Evolutionary conservation across 2,113 vertebrate genomes (phyloP).

Genomic region (Triplophysa rosa): DNA sequence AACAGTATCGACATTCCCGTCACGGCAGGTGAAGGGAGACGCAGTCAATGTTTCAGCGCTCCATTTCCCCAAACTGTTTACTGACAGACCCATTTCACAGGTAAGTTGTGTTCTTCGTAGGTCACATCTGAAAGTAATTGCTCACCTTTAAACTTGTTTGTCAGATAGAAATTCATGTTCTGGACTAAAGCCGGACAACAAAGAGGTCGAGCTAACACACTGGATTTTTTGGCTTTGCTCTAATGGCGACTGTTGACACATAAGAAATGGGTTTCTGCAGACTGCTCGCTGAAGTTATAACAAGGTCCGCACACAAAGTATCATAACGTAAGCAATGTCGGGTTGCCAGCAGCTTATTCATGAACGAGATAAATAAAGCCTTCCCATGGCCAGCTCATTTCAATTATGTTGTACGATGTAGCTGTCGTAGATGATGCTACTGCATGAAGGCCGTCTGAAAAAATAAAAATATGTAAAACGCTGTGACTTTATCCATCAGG

Average conservation of each 20-base stretch:
- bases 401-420: too few relatives aligned
- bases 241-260: background rate
- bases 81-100: constrained; percentile 29
- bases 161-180: background rate
- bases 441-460: too few relatives aligned
- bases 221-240: background rate
- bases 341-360: background rate
- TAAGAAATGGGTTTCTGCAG: background rate
- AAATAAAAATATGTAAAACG: too few relatives aligned
- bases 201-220: background rate
- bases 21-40: too few relatives aligned
- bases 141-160: background rate
- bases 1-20: too few relatives aligned
- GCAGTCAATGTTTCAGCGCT: too few relatives aligned
- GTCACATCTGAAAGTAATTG: background rate
- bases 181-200: background rate
- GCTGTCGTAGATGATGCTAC: too few relatives aligned
- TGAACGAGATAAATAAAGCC: background rate
- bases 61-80: constrained; percentile 10
- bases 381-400: too few relatives aligned
- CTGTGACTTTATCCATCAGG: too few relatives aligned
- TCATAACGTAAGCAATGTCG: background rate
- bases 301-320: background rate
- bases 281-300: background rate
- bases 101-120: constrained; percentile 7